Evolutionary conservation across 2,888 invertebrate species (phyloP).

Genomic region (Ochlodes sylvanus): DNA sequence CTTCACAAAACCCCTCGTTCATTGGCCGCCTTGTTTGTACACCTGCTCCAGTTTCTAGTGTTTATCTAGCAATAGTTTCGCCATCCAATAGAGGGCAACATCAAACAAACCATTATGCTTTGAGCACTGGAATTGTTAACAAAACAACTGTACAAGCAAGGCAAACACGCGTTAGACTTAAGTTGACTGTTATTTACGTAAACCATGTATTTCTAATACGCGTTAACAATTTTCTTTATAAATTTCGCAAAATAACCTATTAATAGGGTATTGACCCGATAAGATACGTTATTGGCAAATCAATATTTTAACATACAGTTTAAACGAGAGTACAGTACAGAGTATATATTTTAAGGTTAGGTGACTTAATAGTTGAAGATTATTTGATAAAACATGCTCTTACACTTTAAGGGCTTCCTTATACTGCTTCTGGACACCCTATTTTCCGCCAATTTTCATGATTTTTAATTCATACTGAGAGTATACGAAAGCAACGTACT

Average conservation of each 20-base stretch:
- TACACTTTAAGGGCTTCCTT: no score
- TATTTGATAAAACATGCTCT: no score
- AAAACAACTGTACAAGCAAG: slow-evolving; percentile 30
- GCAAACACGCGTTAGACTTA: not conserved
- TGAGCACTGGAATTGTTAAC: slow-evolving; percentile 18
- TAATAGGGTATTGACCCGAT: not conserved
- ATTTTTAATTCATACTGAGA: no score
- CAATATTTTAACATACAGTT: not conserved
- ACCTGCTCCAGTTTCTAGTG: slow-evolving; percentile 58
- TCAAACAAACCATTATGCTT: slow-evolving; percentile 52
- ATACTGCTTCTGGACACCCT: no score
- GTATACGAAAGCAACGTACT: no score
- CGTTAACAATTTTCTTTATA: not conserved
- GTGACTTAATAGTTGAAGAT: not conserved
- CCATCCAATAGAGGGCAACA: slow-evolving; percentile 57
- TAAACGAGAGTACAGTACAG: not conserved
- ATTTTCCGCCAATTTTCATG: no score
- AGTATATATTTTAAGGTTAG: not conserved
- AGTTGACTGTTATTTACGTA: not conserved
- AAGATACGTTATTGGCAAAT: not conserved
- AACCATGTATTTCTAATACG: not conserved
- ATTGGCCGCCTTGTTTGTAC: slow-evolving; percentile 54
- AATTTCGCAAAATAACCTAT: not conserved
- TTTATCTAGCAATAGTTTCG: slow-evolving; percentile 56
- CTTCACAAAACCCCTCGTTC: slow-evolving; percentile 21